phyloP scores from a whole-genome alignment of 2,888 invertebrate genomes.

The Drosophila neotestacea region DNA sequence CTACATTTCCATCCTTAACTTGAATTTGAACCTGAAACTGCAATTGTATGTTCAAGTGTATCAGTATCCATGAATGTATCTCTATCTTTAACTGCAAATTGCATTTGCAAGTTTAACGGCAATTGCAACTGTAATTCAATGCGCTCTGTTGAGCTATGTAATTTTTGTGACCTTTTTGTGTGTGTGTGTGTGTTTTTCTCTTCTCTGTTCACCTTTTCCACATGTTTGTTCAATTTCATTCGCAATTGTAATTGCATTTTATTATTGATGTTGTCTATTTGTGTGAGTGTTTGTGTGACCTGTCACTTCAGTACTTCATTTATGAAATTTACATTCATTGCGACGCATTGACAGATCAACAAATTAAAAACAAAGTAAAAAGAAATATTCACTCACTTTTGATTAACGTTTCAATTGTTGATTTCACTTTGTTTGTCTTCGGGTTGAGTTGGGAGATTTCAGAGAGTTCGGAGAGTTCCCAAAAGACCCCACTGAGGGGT shows the following conservation, averaged over 20 bases:
- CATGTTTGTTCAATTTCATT: constrained; percentile 36
- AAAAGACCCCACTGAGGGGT: background rate
- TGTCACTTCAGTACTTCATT: constrained; percentile 61
- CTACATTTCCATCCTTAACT: constrained; percentile 15
- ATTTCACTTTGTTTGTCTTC: constrained; percentile 38
- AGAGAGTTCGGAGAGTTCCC: no score
- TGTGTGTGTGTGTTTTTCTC: background rate
- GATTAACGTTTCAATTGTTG: constrained; percentile 61
- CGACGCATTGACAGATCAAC: constrained; percentile 50
- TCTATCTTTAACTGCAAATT: constrained; percentile 33
- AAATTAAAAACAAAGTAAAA: constrained; percentile 34
- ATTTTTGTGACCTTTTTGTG: constrained; percentile 32
- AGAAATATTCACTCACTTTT: constrained; percentile 58
- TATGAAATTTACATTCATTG: constrained; percentile 73
- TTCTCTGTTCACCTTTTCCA: constrained; percentile 7
- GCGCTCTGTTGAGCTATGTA: constrained; percentile 45
- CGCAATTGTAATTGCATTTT: constrained; percentile 61
- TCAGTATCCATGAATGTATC: constrained; percentile 2
- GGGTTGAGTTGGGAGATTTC: background rate
- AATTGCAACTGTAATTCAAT: constrained; percentile 40
- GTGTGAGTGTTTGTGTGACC: constrained; percentile 21
- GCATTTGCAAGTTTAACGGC: constrained; percentile 25
- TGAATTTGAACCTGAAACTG: constrained; percentile 1
- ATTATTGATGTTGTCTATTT: constrained; percentile 68
- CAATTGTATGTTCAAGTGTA: constrained; percentile 27